Percentiles rank a stretch among this genome's conserved stretches.
phyloP scores from a whole-genome alignment of 2,888 invertebrate genomes.

The Tenodera sinensis region DNA sequence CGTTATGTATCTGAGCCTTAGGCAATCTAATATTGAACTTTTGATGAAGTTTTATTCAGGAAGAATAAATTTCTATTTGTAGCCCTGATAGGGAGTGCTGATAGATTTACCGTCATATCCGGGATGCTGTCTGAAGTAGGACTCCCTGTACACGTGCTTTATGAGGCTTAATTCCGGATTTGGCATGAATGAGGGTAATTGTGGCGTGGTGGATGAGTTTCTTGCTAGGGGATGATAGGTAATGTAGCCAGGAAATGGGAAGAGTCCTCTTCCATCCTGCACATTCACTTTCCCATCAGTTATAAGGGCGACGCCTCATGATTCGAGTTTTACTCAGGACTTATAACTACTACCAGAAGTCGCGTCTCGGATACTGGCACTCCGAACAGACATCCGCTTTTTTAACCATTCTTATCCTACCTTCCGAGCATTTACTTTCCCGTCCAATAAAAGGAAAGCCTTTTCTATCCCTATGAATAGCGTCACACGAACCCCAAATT shows the following conservation, averaged over 20 bases:
- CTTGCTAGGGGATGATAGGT: neutral
- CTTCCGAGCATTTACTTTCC: neutral
- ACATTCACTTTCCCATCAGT: neutral
- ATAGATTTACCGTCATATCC: neutral
- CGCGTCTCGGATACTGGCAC: neutral
- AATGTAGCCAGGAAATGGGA: slow-evolving; percentile 5
- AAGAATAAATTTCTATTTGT: neutral
- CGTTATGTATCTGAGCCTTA: neutral
- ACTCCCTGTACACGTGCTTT: neutral
- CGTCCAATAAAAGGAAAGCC: neutral
- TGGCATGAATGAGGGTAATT: neutral
- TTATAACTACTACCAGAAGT: neutral
- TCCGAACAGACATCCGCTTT: neutral
- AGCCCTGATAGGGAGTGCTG: neutral
- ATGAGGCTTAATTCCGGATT: neutral
- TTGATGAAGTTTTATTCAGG: neutral
- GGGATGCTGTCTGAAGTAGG: neutral
- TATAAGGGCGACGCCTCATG: neutral
- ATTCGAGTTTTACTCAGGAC: neutral
- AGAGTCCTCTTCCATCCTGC: neutral
- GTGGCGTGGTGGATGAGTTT: neutral
- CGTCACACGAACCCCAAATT: slow-evolving; percentile 13
- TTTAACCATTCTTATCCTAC: neutral
- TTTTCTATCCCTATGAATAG: neutral
- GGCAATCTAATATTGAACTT: neutral